Conservation (phyloP, 1,140 invertebrate genomes). For the Thalassaphorura encarpata region DNA sequence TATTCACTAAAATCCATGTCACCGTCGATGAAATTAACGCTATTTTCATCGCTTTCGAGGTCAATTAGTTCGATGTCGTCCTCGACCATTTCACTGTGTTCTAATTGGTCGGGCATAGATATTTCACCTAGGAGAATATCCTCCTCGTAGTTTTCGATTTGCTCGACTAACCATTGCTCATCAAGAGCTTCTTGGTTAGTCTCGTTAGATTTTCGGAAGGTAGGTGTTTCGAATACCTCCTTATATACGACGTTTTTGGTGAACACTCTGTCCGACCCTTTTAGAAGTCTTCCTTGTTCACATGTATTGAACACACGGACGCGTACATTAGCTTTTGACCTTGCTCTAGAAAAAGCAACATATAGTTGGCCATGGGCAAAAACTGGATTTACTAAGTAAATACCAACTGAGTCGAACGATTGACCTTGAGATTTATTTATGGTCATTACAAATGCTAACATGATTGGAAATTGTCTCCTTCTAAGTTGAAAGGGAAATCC, state of each 20-base stretch:
- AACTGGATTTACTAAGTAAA: conserved; percentile 11
- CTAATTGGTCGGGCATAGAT: no score
- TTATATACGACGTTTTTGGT: conserved; percentile 3
- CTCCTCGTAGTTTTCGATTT: no score
- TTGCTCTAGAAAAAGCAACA: conserved; percentile 9
- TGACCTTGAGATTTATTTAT: conserved; percentile 47
- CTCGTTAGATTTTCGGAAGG: no score
- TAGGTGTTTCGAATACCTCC: background rate
- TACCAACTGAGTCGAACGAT: conserved; percentile 14
- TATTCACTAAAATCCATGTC: no score
- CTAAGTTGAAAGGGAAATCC: conserved; percentile 40
- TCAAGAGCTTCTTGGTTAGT: no score
- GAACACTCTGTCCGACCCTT: background rate
- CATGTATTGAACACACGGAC: background rate
- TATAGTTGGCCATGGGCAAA: conserved; percentile 24
- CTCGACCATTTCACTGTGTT: no score
- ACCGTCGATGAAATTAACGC: no score
- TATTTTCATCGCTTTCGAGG: no score
- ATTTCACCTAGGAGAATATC: background rate
- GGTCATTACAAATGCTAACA: conserved; percentile 44
- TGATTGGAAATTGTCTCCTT: conserved; percentile 40
- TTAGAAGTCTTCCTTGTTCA: background rate
- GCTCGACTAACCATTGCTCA: no score
- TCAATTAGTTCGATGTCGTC: no score
- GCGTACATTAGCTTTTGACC: background rate